These are phyloP conservation scores for Sturnus vulgaris DNA, from an alignment of 2,113 vertebrate genomes.

Conservation along the genomic window DNA sequence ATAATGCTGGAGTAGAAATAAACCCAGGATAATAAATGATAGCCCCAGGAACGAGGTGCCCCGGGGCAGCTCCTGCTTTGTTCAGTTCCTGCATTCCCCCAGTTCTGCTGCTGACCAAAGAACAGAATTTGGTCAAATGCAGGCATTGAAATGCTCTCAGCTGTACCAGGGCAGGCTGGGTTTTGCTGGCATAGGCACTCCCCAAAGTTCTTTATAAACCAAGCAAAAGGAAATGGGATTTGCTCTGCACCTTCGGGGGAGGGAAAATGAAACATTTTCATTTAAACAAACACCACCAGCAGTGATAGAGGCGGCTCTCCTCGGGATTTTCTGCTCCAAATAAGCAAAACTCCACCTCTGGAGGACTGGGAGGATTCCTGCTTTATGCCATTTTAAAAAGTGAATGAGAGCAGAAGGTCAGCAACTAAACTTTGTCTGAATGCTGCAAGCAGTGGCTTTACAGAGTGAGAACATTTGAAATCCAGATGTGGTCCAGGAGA, in stretches of 20 bases:
- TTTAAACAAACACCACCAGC: not conserved
- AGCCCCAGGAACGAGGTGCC: not conserved
- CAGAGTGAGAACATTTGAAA: not conserved
- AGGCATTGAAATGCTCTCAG: not conserved
- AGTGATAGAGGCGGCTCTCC: not conserved
- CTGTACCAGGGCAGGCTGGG: not conserved
- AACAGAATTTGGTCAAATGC: not conserved
- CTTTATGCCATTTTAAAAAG: not conserved
- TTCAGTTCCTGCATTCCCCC: not conserved
- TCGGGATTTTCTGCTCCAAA: not conserved
- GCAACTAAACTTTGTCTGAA: not conserved
- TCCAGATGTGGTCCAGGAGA: not conserved
- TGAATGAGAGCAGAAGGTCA: not conserved
- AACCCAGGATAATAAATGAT: rapidly evolving
- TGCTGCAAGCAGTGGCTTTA: not conserved
- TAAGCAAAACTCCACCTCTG: slow-evolving; percentile 11
- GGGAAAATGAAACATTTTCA: not conserved
- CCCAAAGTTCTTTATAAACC: slow-evolving; percentile 4
- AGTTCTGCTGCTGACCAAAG: not conserved
- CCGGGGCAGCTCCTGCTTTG: not conserved
- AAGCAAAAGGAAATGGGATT: slow-evolving; percentile 41
- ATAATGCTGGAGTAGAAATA: not conserved
- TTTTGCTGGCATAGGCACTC: not conserved
- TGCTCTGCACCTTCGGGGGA: not conserved
- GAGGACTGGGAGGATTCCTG: not conserved